These are phyloP conservation scores for Prionace glauca DNA, from an alignment of 2,797 vertebrate species.

Conservation along the genomic window DNA sequence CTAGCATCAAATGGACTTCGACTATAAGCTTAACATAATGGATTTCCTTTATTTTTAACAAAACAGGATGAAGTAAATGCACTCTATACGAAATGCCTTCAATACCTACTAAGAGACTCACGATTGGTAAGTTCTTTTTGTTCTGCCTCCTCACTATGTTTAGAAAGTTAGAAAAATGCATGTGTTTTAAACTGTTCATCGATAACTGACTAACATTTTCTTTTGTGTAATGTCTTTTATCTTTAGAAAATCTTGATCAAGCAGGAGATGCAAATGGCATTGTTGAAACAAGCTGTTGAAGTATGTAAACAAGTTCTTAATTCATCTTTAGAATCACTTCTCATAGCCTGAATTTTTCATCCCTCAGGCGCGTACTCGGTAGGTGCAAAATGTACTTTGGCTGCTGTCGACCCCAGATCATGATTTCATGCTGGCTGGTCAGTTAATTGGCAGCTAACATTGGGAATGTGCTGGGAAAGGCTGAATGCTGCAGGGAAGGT, in stretches of 20 bases:
- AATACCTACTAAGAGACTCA: constrained; percentile 86
- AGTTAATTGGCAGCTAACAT: too few relatives aligned
- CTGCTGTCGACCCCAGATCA: too few relatives aligned
- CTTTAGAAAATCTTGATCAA: constrained; percentile 79
- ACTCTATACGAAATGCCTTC: constrained; percentile 91
- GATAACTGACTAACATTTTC: constrained; percentile 21
- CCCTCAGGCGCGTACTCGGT: too few relatives aligned
- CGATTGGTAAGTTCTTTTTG: constrained; percentile 69
- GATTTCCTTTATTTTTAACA: constrained; percentile 31
- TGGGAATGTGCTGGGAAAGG: too few relatives aligned
- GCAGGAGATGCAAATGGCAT: constrained; percentile 86
- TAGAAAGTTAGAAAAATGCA: not conserved
- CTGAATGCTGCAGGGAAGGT: too few relatives aligned
- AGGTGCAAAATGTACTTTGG: too few relatives aligned
- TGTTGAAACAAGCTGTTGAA: constrained; percentile 95
- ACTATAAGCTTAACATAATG: not conserved
- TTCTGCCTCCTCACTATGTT: not conserved
- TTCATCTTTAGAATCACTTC: not conserved
- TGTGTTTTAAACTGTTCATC: not conserved
- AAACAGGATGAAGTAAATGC: constrained; percentile 80
- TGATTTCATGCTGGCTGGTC: too few relatives aligned
- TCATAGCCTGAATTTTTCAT: too few relatives aligned
- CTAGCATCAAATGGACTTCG: not conserved
- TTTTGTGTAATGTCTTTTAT: constrained; percentile 39
- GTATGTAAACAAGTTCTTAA: constrained; percentile 55